These are phyloP conservation scores for Sinocyclocheilus grahami DNA, from an alignment of 2,113 vertebrate genomes.

Conservation along the genomic window DNA sequence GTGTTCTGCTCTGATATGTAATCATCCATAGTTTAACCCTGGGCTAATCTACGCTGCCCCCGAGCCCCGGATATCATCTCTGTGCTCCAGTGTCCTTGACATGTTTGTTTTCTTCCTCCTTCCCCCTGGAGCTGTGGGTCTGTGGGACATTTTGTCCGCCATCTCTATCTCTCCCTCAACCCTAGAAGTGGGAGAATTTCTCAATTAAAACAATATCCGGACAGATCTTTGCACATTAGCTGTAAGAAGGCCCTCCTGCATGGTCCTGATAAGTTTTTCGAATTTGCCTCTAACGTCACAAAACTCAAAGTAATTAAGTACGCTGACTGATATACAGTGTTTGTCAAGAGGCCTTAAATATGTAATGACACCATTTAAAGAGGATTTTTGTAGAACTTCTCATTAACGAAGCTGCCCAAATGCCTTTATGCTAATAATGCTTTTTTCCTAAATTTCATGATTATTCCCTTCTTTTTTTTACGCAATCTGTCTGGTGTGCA, in stretches of 20 bases:
- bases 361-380: not conserved
- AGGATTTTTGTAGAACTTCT: conserved; percentile 69
- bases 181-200: not conserved
- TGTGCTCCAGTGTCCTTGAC: conserved; percentile 61
- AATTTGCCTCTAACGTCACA: not conserved
- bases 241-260: not conserved
- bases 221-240: not conserved
- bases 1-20: conserved; percentile 64
- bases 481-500: conserved; percentile 49
- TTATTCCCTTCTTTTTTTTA: conserved; percentile 48
- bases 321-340: not conserved
- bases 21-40: conserved; percentile 65
- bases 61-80: conserved; percentile 51
- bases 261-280: not conserved
- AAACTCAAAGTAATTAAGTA: not conserved
- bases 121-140: conserved; percentile 35
- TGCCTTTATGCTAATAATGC: conserved; percentile 71
- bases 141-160: not conserved
- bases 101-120: conserved; percentile 50
- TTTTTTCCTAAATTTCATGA: conserved; percentile 29
- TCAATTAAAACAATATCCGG: conserved; percentile 16
- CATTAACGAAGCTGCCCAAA: conserved; percentile 56
- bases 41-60: conserved; percentile 62
- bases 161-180: conserved; percentile 21
- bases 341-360: not conserved